Conservation (phyloP, 2,113 vertebrate species). For the Tylochromis polylepis region DNA sequence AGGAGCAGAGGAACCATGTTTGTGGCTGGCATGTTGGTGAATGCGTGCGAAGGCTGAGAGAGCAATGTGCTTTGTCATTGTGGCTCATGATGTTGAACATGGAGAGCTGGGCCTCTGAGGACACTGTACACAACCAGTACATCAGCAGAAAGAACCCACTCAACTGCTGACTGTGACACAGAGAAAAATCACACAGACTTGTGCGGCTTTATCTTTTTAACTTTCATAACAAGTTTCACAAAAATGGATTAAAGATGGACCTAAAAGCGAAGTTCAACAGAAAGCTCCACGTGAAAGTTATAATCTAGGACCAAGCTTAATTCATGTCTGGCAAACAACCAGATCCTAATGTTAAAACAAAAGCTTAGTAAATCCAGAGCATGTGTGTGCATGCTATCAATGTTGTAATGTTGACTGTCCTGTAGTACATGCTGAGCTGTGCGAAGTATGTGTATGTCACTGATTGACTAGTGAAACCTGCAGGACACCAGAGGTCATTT, state of each 20-base stretch:
- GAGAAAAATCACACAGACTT: neutral
- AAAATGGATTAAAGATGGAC: neutral
- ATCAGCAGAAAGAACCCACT: neutral
- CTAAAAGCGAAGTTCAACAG: neutral
- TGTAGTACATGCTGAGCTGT: neutral
- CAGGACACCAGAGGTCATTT: neutral
- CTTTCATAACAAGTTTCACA: neutral
- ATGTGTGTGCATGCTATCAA: neutral
- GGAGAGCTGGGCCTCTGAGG: neutral
- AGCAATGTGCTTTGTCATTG: neutral
- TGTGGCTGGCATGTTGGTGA: neutral
- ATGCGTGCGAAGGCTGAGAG: neutral
- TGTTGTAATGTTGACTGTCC: neutral
- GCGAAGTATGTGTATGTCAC: neutral
- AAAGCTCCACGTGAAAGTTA: neutral
- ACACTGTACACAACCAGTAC: neutral
- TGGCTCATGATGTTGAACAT: neutral
- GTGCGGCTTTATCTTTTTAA: neutral
- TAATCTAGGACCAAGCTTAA: neutral
- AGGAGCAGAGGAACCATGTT: neutral
- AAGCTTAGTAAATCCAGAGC: neutral
- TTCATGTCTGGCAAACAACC: neutral
- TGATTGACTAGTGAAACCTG: neutral
- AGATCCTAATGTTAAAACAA: neutral
- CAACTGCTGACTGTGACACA: neutral